Evolutionary conservation across 1,140 invertebrate genomes (phyloP), one percentile per base, ranked within the genome.

Genomic region (Ceratina japonica): DNA sequence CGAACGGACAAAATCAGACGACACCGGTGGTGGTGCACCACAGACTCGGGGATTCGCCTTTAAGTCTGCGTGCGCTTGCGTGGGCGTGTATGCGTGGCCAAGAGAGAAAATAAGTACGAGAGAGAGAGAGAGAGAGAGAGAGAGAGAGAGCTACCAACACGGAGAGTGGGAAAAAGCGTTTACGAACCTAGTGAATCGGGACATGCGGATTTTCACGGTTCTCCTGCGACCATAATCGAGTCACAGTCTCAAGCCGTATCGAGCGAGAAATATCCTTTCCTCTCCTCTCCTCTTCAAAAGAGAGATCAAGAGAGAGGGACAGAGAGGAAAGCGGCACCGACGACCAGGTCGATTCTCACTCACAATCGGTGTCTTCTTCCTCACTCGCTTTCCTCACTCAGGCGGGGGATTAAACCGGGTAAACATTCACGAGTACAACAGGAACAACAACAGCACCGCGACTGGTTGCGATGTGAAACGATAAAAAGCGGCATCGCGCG

Each of bases 401-500:
- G 10, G 37, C 37, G 37, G 37, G 37, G 37, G 37, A 75, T 77
- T 72, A 24, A 72, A 78, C 77, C 83, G 83, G 62, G 78, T 84
- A 81, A 84, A 84, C 82, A 85, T 44, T 44, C 37, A 44, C 37
- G 37, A 44, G 37, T 44, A 69, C 68, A 74, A 79, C 82, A 61
- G 76, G 86, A 87, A 74, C 80, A 83, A 74, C 80, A 83, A 49
- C 86, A 78, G 75, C 86, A 79, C 80, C 73, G 82, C 73, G 82
- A 75, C 81, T 73, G 64, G 64, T 66, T 73, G 80, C 85, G 80
- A 86, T 85, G n/a, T n/a, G n/a, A 80, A 80, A 61, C 66, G 73
- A 85, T 76, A 82, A 69, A 82, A 84, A 86, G 85, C 87, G 84
- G 71, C 83, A 82, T 86, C 75, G 81, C 80, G 80, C 83, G 79